These are phyloP conservation scores for Diachrysia chrysitis DNA, from an alignment of 2,888 invertebrate species.

Conservation along the genomic window DNA sequence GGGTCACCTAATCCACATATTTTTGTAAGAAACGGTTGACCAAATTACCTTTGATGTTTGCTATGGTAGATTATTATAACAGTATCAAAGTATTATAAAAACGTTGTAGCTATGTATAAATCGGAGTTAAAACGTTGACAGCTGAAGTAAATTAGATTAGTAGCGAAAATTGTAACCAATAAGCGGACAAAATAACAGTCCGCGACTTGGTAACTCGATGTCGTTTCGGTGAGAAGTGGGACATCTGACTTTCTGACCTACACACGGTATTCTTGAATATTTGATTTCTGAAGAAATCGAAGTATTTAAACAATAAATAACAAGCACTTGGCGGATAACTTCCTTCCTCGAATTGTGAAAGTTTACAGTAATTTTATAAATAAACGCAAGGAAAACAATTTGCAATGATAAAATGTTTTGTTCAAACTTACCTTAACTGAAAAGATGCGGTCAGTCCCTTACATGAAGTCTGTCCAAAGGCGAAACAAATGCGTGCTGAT, in stretches of 20 bases:
- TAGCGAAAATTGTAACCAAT: slow-evolving; percentile 61
- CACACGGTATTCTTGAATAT: slow-evolving; percentile 73
- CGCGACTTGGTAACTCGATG: slow-evolving; percentile 76
- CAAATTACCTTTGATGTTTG: background rate
- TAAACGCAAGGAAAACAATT: slow-evolving; percentile 39
- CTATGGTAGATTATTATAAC: background rate
- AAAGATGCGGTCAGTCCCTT: slow-evolving; percentile 76
- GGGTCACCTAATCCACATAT: background rate
- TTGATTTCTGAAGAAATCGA: slow-evolving; percentile 37
- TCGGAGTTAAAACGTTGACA: slow-evolving; percentile 7
- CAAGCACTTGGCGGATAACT: background rate
- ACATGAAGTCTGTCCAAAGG: slow-evolving; percentile 79
- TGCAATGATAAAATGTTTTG: slow-evolving; percentile 34
- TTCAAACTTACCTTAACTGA: slow-evolving; percentile 74
- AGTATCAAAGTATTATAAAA: background rate
- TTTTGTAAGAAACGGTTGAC: background rate
- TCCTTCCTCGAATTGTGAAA: slow-evolving; percentile 47
- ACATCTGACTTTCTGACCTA: slow-evolving; percentile 83
- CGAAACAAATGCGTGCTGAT: slow-evolving; percentile 71
- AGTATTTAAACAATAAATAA: slow-evolving; percentile 15
- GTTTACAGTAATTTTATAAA: slow-evolving; percentile 33
- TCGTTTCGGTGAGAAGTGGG: slow-evolving; percentile 82
- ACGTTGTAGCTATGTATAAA: background rate
- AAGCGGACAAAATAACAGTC: slow-evolving; percentile 79
- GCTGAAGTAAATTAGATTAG: slow-evolving; percentile 66